Evolutionary conservation across 2,113 vertebrate species (phyloP), one percentile per base, ranked within the genome.

Genomic region (Phocoena phocoena): DNA sequence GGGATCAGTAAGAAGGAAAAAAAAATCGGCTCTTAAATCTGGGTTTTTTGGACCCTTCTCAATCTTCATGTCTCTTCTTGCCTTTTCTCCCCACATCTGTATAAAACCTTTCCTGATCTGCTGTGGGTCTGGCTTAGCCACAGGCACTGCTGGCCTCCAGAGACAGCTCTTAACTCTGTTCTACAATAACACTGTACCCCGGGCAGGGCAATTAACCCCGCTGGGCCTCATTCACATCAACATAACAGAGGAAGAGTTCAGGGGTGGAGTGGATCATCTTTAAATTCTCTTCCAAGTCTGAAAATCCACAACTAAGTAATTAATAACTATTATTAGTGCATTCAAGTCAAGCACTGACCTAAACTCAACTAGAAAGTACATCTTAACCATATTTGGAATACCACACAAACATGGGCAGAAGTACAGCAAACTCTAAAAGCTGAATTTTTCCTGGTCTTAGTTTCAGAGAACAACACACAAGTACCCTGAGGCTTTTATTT

Each of bases 271-370:
- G 47, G 26, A 26, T 44, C 38, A 76, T 47, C 65, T 95, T 86
- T 84, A 68, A 86, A 65, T 92, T 96, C 28, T 87, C 83, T 87
- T 44, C 58, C 53, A 95, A 93, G 87, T 58, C 70, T 77, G 87
- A 94, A 90, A 93, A 70, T 68, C 38, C 25, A 68, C 36, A 77
- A 53, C 53, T 9, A 96, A 90, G 76, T 84, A 68, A 87, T 1
- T 68, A 13, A 33, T 53, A 82, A 63, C 76, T 90, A 95, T 70
- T 81, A 82, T 23, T 70, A 82, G 28, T 13, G 53, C 1, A 63
- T 44, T 89, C 53, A 85, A 74, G n/a, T 62, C 76, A 93, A 96
- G 68, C 17, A 83, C 70, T 73, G 73, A 92, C 58, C 31, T 87
- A 77, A 41, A 85, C 38, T 79, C 88, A 74, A 41, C 20, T 31